Percentiles rank a stretch among this genome's conserved stretches.
These are phyloP conservation scores for Ichneumon xanthorius DNA, from an alignment of 2,888 invertebrate species.

Conservation along the genomic window DNA sequence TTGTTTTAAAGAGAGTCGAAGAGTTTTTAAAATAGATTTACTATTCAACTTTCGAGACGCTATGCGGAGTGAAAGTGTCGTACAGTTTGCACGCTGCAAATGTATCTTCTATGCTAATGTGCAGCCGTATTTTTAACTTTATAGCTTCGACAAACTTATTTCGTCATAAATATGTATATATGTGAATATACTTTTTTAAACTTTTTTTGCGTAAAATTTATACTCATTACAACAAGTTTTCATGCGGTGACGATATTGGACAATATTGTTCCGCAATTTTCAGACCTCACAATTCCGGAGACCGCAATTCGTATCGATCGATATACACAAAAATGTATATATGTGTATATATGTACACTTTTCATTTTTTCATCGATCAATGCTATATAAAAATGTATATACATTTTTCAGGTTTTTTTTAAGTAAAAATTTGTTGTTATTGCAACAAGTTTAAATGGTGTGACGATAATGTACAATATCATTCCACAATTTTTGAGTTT, in stretches of 20 bases:
- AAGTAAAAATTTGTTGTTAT: not conserved
- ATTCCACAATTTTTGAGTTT: not conserved
- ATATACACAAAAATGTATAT: not conserved
- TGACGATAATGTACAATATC: not conserved
- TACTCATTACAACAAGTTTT: not conserved
- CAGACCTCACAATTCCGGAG: too few species aligned
- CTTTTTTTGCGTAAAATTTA: too few species aligned
- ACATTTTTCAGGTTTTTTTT: too few species aligned
- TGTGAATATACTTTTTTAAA: too few species aligned
- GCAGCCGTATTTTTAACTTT: constrained; percentile 7
- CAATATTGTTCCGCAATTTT: too few species aligned
- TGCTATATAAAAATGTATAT: too few species aligned
- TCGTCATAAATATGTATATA: not conserved
- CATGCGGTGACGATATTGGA: not conserved
- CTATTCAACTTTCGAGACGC: not conserved
- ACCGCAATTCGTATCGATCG: not conserved
- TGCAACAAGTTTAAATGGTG: not conserved
- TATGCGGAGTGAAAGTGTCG: constrained; percentile 6
- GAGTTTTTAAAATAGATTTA: not conserved
- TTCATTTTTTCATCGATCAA: too few species aligned
- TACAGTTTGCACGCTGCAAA: not conserved
- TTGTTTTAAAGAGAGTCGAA: not conserved
- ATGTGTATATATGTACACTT: too few species aligned
- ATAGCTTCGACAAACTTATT: constrained; percentile 2
- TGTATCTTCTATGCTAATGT: constrained; percentile 17